Conservation (phyloP, 1,140 invertebrate species). For the Drosophila ambigua region DNA sequence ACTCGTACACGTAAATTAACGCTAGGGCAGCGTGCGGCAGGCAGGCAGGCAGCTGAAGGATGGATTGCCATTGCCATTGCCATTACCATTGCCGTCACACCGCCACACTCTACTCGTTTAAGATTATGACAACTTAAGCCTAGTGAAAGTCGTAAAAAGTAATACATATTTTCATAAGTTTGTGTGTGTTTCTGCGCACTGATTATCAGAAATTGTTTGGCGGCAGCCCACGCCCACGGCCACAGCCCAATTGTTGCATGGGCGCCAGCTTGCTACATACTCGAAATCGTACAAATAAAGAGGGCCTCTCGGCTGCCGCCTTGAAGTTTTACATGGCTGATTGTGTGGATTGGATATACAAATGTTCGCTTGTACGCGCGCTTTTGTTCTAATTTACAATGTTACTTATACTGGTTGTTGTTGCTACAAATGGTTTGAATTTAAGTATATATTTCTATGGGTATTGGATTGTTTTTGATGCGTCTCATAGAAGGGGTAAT, state of each 20-base stretch:
- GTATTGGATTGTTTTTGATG: conserved; percentile 54
- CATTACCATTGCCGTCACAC: background rate
- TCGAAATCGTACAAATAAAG: conserved; percentile 21
- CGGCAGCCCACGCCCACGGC: conserved; percentile 32
- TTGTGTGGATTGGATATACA: conserved; percentile 47
- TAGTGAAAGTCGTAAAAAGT: conserved; percentile 64
- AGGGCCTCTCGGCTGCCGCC: conserved; percentile 45
- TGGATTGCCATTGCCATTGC: no score
- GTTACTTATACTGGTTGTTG: conserved; percentile 42
- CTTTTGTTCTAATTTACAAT: conserved; percentile 61
- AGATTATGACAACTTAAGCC: conserved; percentile 72
- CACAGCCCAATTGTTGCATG: no score
- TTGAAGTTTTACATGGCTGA: conserved; percentile 51
- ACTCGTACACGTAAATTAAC: conserved; percentile 44
- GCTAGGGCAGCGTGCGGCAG: conserved; percentile 55
- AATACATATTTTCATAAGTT: conserved; percentile 61
- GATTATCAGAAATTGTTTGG: conserved; percentile 66
- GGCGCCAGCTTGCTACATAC: conserved; percentile 29
- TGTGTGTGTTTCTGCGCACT: conserved; percentile 65
- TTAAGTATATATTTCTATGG: conserved; percentile 62
- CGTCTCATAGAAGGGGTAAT: conserved; percentile 27
- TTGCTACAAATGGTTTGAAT: conserved; percentile 58
- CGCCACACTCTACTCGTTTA: conserved; percentile 64
- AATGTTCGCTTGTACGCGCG: conserved; percentile 28
- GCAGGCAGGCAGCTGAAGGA: conserved; percentile 21